Percentiles rank a stretch among this genome's conserved stretches.
Conservation (phyloP, 2,113 vertebrate species). For the Tachysurus vachellii region DNA sequence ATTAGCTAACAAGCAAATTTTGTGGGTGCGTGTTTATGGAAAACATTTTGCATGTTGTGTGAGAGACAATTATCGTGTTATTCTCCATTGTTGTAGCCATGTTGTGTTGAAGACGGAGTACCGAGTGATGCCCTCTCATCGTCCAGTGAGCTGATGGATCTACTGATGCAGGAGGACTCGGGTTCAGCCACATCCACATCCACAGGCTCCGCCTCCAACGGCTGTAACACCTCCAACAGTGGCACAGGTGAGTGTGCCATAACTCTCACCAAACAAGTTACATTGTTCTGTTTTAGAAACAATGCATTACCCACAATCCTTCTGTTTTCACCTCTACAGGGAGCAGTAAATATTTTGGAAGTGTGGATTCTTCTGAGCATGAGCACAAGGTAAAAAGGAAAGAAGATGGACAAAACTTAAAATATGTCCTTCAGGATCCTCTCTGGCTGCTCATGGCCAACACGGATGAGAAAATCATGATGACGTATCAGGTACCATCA, state of each 20-base stretch:
- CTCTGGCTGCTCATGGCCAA: constrained; percentile 87
- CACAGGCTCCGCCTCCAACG: constrained; percentile 77
- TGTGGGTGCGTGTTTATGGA: background rate
- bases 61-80: background rate
- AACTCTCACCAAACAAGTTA: background rate
- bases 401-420: constrained; percentile 69
- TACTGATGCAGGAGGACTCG: constrained; percentile 83
- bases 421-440: constrained; percentile 85
- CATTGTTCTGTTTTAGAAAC: background rate
- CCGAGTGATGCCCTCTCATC: constrained; percentile 80
- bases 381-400: constrained; percentile 65
- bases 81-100: constrained; percentile 55
- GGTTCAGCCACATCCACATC: constrained; percentile 84
- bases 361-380: constrained; percentile 86
- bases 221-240: constrained; percentile 76
- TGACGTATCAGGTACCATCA: constrained; percentile 90
- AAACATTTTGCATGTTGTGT: background rate
- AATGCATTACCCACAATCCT: background rate
- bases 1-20: background rate
- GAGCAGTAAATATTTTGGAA: constrained; percentile 90
- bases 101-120: constrained; percentile 55
- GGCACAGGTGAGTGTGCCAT: constrained; percentile 76
- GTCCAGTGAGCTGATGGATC: constrained; percentile 82
- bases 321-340: constrained; percentile 61
- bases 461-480: constrained; percentile 83